Percentiles rank a stretch among this genome's conserved stretches.
Evolutionary conservation across 2,888 invertebrate species (phyloP).

Genomic region (Galerucella pusilla): DNA sequence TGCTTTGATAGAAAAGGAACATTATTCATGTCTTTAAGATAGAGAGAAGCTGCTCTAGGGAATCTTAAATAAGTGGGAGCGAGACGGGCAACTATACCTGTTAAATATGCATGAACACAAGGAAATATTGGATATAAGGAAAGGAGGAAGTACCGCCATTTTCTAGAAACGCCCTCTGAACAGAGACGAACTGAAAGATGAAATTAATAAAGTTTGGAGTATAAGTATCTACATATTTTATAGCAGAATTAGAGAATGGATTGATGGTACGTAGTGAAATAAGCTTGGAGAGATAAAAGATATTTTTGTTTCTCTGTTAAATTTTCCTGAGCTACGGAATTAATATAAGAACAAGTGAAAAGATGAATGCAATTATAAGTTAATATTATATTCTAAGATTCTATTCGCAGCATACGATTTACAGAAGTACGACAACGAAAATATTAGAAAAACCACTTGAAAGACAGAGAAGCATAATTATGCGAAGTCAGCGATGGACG

Average conservation of each 20-base stretch:
- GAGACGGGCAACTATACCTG: slow-evolving; percentile 56
- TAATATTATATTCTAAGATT: no score
- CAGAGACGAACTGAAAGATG: slow-evolving; percentile 17
- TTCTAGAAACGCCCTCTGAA: slow-evolving; percentile 60
- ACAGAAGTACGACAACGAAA: no score
- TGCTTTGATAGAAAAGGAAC: slow-evolving; percentile 45
- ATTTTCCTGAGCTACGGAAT: no score
- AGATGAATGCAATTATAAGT: no score
- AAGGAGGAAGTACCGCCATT: slow-evolving; percentile 63
- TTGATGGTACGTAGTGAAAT: neutral
- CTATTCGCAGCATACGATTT: no score
- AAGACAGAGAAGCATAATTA: no score
- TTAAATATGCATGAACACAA: slow-evolving; percentile 63
- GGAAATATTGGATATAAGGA: slow-evolving; percentile 64
- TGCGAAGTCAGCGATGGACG: no score
- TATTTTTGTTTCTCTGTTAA: no score
- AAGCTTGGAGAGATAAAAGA: neutral
- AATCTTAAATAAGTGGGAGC: slow-evolving; percentile 27
- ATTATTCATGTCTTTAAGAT: slow-evolving; percentile 50
- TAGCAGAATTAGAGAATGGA: neutral
- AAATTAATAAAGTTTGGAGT: slow-evolving; percentile 1
- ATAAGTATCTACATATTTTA: neutral
- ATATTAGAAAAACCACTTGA: no score
- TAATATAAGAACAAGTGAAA: no score
- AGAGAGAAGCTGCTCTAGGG: slow-evolving; percentile 42